phyloP scores from a whole-genome alignment of 1,140 invertebrate genomes.

The Lasaia peninsularis region DNA sequence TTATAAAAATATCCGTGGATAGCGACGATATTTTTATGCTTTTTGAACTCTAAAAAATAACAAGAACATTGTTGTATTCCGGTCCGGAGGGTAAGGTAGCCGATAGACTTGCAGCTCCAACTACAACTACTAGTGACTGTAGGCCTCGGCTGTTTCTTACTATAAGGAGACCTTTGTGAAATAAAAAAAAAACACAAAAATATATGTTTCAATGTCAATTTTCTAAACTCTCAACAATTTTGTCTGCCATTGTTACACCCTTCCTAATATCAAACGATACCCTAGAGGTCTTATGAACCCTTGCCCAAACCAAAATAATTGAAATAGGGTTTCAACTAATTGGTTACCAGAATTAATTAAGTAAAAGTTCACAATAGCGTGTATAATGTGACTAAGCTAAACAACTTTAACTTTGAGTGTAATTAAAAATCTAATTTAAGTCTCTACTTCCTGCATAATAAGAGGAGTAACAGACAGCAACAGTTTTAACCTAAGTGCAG shows the following conservation, averaged over 20 bases:
- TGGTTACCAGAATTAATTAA: conserved; percentile 4
- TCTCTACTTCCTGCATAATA: neutral
- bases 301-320: conserved; percentile 6
- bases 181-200: too few species aligned
- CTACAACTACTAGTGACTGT: too few species aligned
- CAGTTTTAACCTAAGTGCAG: neutral
- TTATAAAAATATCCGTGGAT: too few species aligned
- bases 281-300: neutral
- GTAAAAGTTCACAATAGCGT: conserved; percentile 4
- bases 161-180: too few species aligned
- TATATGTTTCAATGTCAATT: neutral
- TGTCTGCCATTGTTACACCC: neutral
- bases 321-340: conserved; percentile 9
- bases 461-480: neutral
- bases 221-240: neutral
- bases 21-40: too few species aligned
- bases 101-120: too few species aligned
- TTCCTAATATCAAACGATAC: conserved; percentile 2
- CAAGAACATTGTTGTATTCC: too few species aligned
- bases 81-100: too few species aligned
- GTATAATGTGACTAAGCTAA: conserved; percentile 8
- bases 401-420: neutral
- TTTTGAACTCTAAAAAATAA: too few species aligned
- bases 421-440: conserved; percentile 3
- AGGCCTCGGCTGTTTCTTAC: too few species aligned